Conservation (phyloP, 2,113 vertebrate genomes). For the Oreochromis niloticus region DNA sequence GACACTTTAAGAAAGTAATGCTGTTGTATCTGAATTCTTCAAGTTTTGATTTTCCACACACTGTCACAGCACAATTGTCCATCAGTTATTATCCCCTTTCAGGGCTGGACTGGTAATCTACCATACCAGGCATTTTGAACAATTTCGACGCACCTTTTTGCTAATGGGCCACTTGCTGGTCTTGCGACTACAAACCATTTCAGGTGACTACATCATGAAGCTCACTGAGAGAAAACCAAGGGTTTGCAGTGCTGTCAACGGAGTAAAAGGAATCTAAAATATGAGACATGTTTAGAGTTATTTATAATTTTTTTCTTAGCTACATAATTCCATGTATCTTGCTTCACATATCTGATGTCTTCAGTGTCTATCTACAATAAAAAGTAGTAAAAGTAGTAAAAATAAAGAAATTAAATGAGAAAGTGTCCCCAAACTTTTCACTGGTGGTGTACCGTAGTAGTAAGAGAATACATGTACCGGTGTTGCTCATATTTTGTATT, state of each 20-base stretch:
- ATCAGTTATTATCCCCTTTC: background rate
- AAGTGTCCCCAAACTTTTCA: background rate
- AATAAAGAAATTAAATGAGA: background rate
- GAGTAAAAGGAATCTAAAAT: background rate
- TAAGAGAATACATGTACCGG: background rate
- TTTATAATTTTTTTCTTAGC: background rate
- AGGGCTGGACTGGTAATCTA: background rate
- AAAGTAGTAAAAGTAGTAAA: background rate
- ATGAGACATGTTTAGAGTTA: background rate
- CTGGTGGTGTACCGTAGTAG: background rate
- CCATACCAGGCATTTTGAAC: background rate
- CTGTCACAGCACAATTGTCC: background rate
- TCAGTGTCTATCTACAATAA: background rate
- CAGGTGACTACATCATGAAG: background rate
- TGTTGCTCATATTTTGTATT: too few relatives aligned
- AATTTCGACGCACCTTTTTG: background rate
- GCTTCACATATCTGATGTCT: background rate
- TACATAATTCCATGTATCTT: background rate
- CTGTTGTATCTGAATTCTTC: background rate
- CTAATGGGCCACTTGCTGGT: background rate
- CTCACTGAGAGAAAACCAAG: background rate
- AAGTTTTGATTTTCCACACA: background rate
- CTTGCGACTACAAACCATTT: background rate
- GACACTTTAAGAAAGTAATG: background rate
- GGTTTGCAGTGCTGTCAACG: too few relatives aligned